Evolutionary conservation across 2,113 vertebrate genomes (phyloP).

Genomic region (Hemiprocne comata): DNA sequence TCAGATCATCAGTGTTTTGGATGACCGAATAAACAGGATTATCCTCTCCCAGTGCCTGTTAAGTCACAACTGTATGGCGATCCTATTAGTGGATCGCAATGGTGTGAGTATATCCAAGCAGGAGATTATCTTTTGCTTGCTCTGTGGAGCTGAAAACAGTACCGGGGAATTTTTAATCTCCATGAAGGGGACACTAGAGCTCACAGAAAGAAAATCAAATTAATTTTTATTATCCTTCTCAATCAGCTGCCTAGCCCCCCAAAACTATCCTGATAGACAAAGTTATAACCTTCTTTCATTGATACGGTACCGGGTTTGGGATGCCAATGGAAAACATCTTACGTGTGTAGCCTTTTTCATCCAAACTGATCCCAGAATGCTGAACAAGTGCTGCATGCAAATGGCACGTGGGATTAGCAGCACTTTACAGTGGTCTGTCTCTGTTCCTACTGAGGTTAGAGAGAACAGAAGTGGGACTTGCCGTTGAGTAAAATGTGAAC

Average conservation of each 20-base stretch:
- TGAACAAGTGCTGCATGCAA: conserved; percentile 23
- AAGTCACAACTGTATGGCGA: conserved; percentile 46
- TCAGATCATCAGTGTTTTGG: conserved; percentile 51
- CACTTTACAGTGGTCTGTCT: neutral
- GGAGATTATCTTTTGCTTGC: conserved; percentile 56
- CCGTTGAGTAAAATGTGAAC: conserved; percentile 25
- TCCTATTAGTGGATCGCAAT: conserved; percentile 35
- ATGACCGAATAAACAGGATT: conserved; percentile 70
- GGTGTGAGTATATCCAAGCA: conserved; percentile 25
- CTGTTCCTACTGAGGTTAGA: neutral
- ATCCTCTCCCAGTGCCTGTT: conserved; percentile 39
- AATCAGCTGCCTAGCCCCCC: neutral
- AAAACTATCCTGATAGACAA: neutral
- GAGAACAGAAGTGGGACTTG: neutral
- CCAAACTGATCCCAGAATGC: conserved; percentile 9
- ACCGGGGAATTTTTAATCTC: conserved; percentile 60
- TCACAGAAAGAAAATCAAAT: conserved; percentile 26
- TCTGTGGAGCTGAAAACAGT: conserved; percentile 47
- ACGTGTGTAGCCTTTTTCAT: neutral
- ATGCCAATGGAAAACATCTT: neutral
- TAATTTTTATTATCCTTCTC: conserved; percentile 22
- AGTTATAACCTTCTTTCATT: neutral
- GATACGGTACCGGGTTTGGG: neutral
- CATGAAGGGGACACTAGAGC: conserved; percentile 45
- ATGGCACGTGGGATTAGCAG: conserved; percentile 57